phyloP scores from a whole-genome alignment of 2,797 vertebrate genomes.

The Allobates femoralis region DNA sequence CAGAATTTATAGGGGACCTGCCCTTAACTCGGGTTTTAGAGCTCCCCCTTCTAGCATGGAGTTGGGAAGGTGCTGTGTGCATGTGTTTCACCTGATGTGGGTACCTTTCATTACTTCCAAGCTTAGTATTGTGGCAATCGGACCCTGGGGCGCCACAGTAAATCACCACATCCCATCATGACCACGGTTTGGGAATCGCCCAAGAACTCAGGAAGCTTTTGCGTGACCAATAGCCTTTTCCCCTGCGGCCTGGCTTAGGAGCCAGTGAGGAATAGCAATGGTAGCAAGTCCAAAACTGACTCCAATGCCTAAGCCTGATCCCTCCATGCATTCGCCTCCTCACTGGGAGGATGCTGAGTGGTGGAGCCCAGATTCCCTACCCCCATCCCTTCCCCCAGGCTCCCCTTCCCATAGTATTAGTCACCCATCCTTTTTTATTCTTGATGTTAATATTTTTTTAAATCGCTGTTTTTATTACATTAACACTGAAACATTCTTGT shows the following conservation, averaged over 20 bases:
- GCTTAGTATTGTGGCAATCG: too few relatives aligned
- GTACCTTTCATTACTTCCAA: too few relatives aligned
- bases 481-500: conserved; percentile 27
- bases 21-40: too few relatives aligned
- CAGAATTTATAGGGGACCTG: too few relatives aligned
- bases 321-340: conserved; percentile 32
- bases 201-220: conserved; percentile 79
- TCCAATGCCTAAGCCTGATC: conserved; percentile 75
- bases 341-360: conserved; percentile 60
- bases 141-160: too few relatives aligned
- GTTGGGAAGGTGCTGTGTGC: too few relatives aligned
- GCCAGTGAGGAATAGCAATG: conserved; percentile 76
- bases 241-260: conserved; percentile 80
- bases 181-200: conserved; percentile 85
- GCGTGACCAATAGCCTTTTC: conserved; percentile 74
- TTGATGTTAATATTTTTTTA: conserved; percentile 39
- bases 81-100: too few relatives aligned
- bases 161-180: conserved; percentile 82
- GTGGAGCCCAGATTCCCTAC: conserved; percentile 50
- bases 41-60: too few relatives aligned
- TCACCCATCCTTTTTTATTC: conserved; percentile 12
- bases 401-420: conserved; percentile 54
- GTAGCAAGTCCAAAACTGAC: conserved; percentile 74
- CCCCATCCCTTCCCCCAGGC: conserved; percentile 44
- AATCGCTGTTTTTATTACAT: conserved; percentile 63